Evolutionary conservation across 2,113 vertebrate genomes (phyloP).

Genomic region (Callipepla squamata): DNA sequence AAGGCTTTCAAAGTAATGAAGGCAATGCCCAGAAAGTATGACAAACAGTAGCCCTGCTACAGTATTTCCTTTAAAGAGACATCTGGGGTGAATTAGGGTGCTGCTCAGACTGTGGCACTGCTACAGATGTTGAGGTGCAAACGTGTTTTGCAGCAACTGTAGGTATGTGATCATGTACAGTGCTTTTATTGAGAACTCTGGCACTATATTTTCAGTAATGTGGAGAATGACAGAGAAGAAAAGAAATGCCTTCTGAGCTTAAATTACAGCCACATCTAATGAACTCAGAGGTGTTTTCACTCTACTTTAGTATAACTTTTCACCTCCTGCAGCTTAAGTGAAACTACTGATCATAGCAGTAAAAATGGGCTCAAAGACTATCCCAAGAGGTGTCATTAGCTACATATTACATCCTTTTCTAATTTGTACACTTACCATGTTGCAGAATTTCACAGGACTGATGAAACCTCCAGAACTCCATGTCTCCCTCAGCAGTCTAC

Average conservation of each 20-base stretch:
- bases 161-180: slow-evolving; percentile 72
- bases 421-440: slow-evolving; percentile 81
- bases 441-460: slow-evolving; percentile 74
- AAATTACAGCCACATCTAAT: slow-evolving; percentile 80
- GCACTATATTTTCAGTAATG: slow-evolving; percentile 75
- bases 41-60: slow-evolving; percentile 51
- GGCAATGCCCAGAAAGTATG: slow-evolving; percentile 43
- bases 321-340: slow-evolving; percentile 79
- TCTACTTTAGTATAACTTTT: slow-evolving; percentile 77
- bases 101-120: slow-evolving; percentile 47
- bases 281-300: slow-evolving; percentile 78
- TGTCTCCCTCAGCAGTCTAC: slow-evolving; percentile 82
- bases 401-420: slow-evolving; percentile 82
- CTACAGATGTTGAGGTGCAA: slow-evolving; percentile 77
- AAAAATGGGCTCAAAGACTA: slow-evolving; percentile 74
- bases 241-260: slow-evolving; percentile 78
- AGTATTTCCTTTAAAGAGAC: slow-evolving; percentile 71
- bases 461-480: slow-evolving; percentile 82
- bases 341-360: slow-evolving; percentile 77
- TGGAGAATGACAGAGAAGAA: slow-evolving; percentile 76
- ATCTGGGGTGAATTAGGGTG: slow-evolving; percentile 79
- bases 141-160: slow-evolving; percentile 75
- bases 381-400: slow-evolving; percentile 85
- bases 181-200: slow-evolving; percentile 76
- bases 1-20: slow-evolving; percentile 44